These are phyloP conservation scores for Fregetta grallaria DNA, from an alignment of 2,113 vertebrate species.

Conservation along the genomic window DNA sequence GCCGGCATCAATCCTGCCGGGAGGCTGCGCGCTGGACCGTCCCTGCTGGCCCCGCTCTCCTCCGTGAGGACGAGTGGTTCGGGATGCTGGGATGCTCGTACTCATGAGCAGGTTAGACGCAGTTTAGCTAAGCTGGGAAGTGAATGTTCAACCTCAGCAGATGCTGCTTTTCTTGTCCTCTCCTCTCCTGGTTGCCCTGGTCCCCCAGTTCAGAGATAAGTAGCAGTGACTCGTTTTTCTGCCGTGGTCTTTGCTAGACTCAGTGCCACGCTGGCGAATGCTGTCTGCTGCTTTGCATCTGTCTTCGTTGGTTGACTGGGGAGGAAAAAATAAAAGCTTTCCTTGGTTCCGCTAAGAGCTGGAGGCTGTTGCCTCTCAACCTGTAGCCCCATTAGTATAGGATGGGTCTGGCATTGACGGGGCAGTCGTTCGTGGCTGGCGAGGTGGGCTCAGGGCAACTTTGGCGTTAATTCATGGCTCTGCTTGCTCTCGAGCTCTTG, in stretches of 20 bases:
- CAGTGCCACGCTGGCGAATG: accelerated
- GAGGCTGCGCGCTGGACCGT: accelerated
- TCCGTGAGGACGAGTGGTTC: accelerated
- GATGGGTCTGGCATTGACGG: neutral
- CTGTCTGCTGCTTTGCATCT: neutral
- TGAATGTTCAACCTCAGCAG: neutral
- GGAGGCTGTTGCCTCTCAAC: neutral
- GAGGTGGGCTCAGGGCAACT: neutral
- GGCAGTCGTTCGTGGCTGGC: accelerated
- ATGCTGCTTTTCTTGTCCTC: neutral
- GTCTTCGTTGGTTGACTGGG: accelerated
- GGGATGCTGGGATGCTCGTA: neutral
- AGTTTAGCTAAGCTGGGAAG: neutral
- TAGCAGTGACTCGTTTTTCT: neutral
- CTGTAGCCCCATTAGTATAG: accelerated
- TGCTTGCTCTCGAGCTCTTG: neutral
- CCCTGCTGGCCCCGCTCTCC: neutral
- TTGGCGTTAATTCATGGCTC: neutral
- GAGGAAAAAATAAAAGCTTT: neutral
- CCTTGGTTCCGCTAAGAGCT: neutral
- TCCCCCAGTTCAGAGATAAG: too few species aligned
- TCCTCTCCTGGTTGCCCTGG: neutral
- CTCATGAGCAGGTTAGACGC: accelerated
- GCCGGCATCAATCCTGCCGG: neutral
- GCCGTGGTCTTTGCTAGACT: neutral